Conservation (phyloP, 37 sponge, comb jelly and placozoan genomes). For the Dysidea cf. avara region DNA sequence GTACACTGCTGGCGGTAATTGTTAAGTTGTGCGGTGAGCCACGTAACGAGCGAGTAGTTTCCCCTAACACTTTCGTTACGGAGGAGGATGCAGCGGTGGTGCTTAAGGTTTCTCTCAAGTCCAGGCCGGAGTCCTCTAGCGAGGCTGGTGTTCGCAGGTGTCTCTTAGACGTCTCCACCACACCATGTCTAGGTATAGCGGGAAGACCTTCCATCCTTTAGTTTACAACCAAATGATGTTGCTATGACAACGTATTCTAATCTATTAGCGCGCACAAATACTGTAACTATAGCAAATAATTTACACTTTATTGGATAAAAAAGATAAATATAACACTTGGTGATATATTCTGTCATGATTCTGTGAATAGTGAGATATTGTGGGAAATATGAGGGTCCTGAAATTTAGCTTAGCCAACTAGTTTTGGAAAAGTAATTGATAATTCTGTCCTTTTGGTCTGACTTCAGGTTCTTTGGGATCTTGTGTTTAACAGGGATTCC, state of each 20-base stretch:
- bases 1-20: neutral
- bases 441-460: constrained; percentile 45
- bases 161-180: neutral
- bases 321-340: no score
- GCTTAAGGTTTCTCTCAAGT: neutral
- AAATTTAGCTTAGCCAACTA: constrained; percentile 42
- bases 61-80: no score
- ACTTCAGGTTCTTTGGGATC: constrained; percentile 33
- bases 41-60: neutral
- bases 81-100: constrained; percentile 1
- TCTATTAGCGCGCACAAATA: no score
- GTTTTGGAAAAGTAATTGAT: constrained; percentile 24
- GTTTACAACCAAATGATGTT: neutral
- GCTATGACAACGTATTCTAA: no score
- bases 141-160: neutral
- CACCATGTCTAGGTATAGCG: constrained; percentile 7
- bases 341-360: no score
- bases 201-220: constrained; percentile 16
- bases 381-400: neutral
- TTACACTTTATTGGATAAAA: no score
- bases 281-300: no score
- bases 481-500: constrained; percentile 45
- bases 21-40: neutral
- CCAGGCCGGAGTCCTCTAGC: constrained; percentile 25
- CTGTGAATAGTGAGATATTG: no score